These are phyloP conservation scores for Eonycteris spelaea DNA, from an alignment of 2,113 vertebrate genomes.

Conservation along the genomic window DNA sequence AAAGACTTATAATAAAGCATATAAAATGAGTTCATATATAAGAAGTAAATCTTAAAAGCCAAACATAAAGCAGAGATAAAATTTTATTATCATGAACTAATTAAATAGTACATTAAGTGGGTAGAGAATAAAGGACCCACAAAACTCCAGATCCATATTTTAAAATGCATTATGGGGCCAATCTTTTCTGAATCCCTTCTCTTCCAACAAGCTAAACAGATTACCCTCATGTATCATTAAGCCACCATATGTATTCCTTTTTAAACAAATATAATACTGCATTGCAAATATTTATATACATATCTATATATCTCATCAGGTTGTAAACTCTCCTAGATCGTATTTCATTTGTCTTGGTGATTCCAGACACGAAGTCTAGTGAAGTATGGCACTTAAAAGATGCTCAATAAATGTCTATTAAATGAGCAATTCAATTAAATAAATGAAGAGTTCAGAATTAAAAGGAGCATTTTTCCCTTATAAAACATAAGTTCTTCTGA, in stretches of 20 bases:
- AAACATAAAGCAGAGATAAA: not conserved
- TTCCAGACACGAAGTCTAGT: not conserved
- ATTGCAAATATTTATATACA: not conserved
- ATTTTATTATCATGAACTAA: slow-evolving; percentile 14
- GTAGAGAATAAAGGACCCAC: not conserved
- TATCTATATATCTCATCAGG: not conserved
- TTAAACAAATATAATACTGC: not conserved
- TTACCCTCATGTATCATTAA: not conserved
- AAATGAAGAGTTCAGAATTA: not conserved
- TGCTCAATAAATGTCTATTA: not conserved
- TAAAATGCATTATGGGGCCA: not conserved
- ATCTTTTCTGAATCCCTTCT: not conserved
- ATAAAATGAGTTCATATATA: slow-evolving; percentile 1
- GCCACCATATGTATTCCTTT: not conserved
- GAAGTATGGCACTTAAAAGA: not conserved
- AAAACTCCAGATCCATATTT: not conserved
- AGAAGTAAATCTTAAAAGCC: slow-evolving; percentile 25
- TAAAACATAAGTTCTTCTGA: not conserved
- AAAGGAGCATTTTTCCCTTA: not conserved
- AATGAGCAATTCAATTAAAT: not conserved
- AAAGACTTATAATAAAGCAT: not conserved
- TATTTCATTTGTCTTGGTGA: not conserved
- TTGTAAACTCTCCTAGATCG: not conserved
- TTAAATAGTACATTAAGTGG: not conserved
- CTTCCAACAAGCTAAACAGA: not conserved